Evolutionary conservation across 1,140 invertebrate genomes (phyloP).

Genomic region (Schlechtendalia chinensis): DNA sequence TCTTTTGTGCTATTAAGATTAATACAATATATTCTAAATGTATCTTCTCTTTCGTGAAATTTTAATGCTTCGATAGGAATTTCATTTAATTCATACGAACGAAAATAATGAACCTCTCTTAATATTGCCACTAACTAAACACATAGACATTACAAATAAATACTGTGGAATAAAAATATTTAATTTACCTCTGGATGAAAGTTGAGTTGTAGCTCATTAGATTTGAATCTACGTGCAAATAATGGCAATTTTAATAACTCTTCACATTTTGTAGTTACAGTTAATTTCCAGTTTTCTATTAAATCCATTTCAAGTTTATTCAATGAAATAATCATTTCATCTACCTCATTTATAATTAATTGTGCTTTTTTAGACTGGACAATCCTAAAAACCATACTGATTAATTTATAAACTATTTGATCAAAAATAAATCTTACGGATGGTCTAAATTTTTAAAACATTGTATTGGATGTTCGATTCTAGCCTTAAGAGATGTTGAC

Average conservation of each 20-base stretch:
- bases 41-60: constrained; percentile 65
- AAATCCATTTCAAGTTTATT: constrained; percentile 65
- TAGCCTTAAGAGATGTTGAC: constrained; percentile 72
- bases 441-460: constrained; percentile 73
- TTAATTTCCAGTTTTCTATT: constrained; percentile 67
- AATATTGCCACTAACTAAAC: constrained; percentile 65
- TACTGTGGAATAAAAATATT: not conserved
- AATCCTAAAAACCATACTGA: constrained; percentile 54
- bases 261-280: constrained; percentile 64
- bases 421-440: constrained; percentile 61
- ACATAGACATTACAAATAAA: not conserved
- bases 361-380: constrained; percentile 55
- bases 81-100: constrained; percentile 64
- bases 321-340: constrained; percentile 65
- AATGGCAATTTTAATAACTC: constrained; percentile 67
- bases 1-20: constrained; percentile 68
- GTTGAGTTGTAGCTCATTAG: constrained; percentile 37
- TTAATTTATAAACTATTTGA: not conserved
- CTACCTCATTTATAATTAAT: constrained; percentile 62
- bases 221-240: constrained; percentile 56
- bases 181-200: constrained; percentile 46
- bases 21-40: constrained; percentile 65
- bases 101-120: constrained; percentile 76
- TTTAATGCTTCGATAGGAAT: constrained; percentile 68
- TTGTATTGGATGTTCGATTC: constrained; percentile 70